These are phyloP conservation scores for Cathartes aura DNA, from an alignment of 2,113 vertebrate genomes.

Conservation along the genomic window DNA sequence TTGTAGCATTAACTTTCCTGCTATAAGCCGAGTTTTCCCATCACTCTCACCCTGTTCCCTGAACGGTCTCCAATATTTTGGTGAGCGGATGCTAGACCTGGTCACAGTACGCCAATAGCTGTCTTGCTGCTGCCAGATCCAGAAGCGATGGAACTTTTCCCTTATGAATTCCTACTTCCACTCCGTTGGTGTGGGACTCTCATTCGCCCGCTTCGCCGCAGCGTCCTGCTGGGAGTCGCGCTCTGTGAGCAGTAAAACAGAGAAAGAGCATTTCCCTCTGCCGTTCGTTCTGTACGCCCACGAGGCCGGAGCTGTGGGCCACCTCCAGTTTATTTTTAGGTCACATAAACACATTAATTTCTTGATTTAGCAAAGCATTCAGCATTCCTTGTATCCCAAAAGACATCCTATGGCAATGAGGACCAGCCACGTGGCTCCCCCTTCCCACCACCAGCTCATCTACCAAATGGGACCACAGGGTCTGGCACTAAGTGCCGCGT, in stretches of 20 bases:
- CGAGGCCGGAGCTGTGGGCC: neutral
- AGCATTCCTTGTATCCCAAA: neutral
- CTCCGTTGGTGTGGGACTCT: neutral
- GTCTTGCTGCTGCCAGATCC: neutral
- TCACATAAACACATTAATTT: neutral
- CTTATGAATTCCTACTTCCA: rapidly evolving
- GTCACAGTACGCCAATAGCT: rapidly evolving
- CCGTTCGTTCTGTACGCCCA: rapidly evolving
- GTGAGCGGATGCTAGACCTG: neutral
- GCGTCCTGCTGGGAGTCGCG: rapidly evolving
- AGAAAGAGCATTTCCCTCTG: neutral
- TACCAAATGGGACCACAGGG: rapidly evolving
- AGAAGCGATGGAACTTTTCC: neutral
- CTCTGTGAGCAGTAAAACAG: neutral
- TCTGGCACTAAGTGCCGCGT: neutral
- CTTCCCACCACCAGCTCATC: neutral
- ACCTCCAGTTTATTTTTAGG: neutral
- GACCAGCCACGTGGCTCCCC: rapidly evolving
- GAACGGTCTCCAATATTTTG: neutral
- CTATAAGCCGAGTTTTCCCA: rapidly evolving
- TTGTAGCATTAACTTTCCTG: rapidly evolving
- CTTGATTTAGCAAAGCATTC: neutral
- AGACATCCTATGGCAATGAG: neutral
- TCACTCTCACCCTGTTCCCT: neutral
- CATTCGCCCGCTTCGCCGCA: neutral